Percentiles rank a stretch among this genome's conserved stretches.
Evolutionary conservation across 2,888 invertebrate genomes (phyloP).

Genomic region (Amblyteles armatorius): DNA sequence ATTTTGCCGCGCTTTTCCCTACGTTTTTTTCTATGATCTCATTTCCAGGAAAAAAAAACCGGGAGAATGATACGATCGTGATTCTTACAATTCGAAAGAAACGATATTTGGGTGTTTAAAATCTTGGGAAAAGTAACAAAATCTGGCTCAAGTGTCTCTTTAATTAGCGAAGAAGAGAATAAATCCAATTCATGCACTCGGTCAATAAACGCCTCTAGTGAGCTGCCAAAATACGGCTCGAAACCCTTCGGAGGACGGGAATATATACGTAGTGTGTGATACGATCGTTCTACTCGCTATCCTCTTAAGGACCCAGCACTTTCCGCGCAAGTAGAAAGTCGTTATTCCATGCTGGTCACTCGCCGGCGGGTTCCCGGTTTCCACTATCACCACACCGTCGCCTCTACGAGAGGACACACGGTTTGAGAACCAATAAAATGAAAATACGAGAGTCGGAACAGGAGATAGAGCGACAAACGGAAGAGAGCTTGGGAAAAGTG

Average conservation of each 20-base stretch:
- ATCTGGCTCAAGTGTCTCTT: neutral
- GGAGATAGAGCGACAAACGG: slow-evolving; percentile 20
- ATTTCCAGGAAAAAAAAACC: too few species aligned
- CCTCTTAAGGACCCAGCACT: slow-evolving; percentile 48
- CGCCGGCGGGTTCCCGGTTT: slow-evolving; percentile 29
- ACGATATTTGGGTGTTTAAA: neutral
- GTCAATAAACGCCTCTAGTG: neutral
- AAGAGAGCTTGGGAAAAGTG: slow-evolving; percentile 37
- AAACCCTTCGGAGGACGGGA: slow-evolving; percentile 14
- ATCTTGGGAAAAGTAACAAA: neutral
- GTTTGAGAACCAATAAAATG: slow-evolving; percentile 54
- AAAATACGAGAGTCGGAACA: slow-evolving; percentile 52
- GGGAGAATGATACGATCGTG: too few species aligned
- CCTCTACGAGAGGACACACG: slow-evolving; percentile 8
- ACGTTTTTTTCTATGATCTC: neutral
- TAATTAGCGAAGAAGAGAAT: neutral
- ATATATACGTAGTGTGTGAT: slow-evolving; percentile 17
- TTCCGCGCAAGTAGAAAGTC: slow-evolving; percentile 32
- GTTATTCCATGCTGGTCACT: slow-evolving; percentile 55
- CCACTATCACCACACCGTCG: slow-evolving; percentile 6
- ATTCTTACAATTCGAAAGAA: neutral
- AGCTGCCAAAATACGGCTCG: slow-evolving; percentile 15
- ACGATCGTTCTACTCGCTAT: slow-evolving; percentile 38
- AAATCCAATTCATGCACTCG: neutral
- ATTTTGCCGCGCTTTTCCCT: too few species aligned